Base-by-base conservation (phyloP, 2,113 vertebrate genomes). In the Bettongia penicillata region DNA sequence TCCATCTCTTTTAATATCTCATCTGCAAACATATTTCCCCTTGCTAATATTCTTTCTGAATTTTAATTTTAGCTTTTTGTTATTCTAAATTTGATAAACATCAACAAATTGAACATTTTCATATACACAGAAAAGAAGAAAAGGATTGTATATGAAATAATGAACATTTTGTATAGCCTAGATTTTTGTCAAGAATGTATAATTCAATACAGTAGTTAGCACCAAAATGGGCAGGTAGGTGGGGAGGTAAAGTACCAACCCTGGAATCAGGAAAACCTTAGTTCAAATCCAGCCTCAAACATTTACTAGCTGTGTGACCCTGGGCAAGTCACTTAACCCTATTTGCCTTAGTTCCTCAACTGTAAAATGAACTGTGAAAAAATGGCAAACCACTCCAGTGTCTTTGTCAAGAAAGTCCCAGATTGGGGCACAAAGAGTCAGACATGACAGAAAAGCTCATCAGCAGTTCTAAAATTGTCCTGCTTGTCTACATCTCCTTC, bases 1-100 rank as follows among this genome's bases (percentile, higher is more conserved):
- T 19, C 90, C 49, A 53, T 96, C n/a, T 96, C 91, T 94, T 95
- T 96, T 97, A 52, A 84, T 43, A 96, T 92, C 89, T 95, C 48
- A 96, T 91, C 90, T 95, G 91, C 91, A 95, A 97, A 94, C 24
- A 37, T 9, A 0, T 96, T 92, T 94, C 94, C 43, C 10, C 91
- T 94, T 94, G 51, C 53, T 95, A 55, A 93, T 97, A 95, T 93
- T 97, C 53, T 96, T 7, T 11, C 49, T 94, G 37, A 55, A 57
- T 92, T 50, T 51, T 94, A 93, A 89, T 97, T 96, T 84, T 84
- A 84, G 68, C 68, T 23, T 84, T 84, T 84, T 43, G n/a, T 84
- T 84, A 22, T 84, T 84, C n/a, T 43, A n/a, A 84, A 23, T n/a
- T 43, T 43, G 68, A 23, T 1, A 84, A 43, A 84, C n/a, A 43